These are phyloP conservation scores for Pseudochirops corinnae DNA, from an alignment of 2,797 vertebrate species.

Conservation along the genomic window DNA sequence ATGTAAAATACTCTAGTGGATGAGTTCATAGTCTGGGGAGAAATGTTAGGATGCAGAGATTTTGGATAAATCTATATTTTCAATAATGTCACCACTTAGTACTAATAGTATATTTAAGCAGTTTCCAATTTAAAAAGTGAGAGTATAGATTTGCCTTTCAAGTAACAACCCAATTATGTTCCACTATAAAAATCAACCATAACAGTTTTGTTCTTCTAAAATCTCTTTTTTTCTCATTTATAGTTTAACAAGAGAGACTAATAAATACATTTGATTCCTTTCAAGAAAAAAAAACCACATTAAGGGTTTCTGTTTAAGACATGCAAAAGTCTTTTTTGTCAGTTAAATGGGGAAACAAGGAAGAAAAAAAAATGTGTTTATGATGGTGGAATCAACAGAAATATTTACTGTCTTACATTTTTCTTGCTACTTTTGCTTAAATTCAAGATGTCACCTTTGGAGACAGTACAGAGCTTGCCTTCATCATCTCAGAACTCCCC, in stretches of 20 bases:
- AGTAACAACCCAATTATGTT: rapidly evolving
- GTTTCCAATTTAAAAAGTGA: not conserved
- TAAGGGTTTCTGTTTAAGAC: not conserved
- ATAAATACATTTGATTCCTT: not conserved
- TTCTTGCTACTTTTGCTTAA: not conserved
- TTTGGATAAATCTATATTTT: not conserved
- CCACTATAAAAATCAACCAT: not conserved
- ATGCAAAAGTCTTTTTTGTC: not conserved
- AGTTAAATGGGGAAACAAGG: rapidly evolving
- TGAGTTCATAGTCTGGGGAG: not conserved
- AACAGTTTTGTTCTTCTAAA: not conserved
- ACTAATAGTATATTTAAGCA: not conserved
- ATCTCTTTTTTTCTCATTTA: no score
- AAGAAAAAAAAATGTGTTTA: not conserved
- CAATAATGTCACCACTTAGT: not conserved
- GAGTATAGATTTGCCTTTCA: not conserved
- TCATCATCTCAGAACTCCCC: not conserved
- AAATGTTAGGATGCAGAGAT: not conserved
- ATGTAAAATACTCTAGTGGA: not conserved
- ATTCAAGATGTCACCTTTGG: slow-evolving; percentile 21
- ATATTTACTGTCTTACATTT: slow-evolving; percentile 25
- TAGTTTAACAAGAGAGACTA: not conserved
- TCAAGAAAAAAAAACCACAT: not conserved
- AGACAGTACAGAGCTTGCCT: not conserved
- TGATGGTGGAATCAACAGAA: not conserved